A percentile compares a stretch with the other conserved stretches of the same genome.
Conservation (phyloP, 2,797 vertebrate species). For the Hipposideros larvatus region DNA sequence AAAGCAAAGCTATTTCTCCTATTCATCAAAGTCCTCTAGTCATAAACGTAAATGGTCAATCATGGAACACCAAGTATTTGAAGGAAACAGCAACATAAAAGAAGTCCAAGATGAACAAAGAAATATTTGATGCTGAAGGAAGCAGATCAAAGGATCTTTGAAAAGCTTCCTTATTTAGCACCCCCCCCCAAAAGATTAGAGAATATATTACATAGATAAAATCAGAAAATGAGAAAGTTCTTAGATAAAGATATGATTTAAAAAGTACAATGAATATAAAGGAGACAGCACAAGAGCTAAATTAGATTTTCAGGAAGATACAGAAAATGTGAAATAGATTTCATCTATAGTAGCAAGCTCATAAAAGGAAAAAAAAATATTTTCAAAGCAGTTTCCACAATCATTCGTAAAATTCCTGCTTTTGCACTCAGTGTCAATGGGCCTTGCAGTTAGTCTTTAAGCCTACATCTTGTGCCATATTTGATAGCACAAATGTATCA, state of each 20-base stretch:
- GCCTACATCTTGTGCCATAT: not conserved
- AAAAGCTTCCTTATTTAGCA: not conserved
- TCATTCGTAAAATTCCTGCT: not conserved
- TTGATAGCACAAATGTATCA: not conserved
- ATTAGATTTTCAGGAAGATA: not conserved
- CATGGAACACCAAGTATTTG: not conserved
- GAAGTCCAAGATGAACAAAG: conserved; percentile 9
- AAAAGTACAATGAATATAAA: not conserved
- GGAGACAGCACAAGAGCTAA: not conserved
- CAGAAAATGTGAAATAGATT: not conserved
- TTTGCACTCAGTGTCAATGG: not conserved
- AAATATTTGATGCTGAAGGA: conserved; percentile 11
- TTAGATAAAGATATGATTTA: not conserved
- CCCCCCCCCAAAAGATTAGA: not conserved
- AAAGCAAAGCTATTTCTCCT: not conserved
- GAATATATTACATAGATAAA: not conserved
- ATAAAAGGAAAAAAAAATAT: conserved; percentile 17
- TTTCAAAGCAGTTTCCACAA: not conserved
- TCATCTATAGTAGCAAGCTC: not conserved
- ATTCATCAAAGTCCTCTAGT: not conserved
- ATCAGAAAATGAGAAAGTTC: not conserved
- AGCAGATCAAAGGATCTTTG: not conserved
- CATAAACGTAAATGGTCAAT: not conserved
- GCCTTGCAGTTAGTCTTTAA: not conserved
- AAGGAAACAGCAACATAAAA: conserved; percentile 19